Conservation (phyloP, 37 sponge, comb jelly and placozoan genomes). For the Spongilla lacustris region DNA sequence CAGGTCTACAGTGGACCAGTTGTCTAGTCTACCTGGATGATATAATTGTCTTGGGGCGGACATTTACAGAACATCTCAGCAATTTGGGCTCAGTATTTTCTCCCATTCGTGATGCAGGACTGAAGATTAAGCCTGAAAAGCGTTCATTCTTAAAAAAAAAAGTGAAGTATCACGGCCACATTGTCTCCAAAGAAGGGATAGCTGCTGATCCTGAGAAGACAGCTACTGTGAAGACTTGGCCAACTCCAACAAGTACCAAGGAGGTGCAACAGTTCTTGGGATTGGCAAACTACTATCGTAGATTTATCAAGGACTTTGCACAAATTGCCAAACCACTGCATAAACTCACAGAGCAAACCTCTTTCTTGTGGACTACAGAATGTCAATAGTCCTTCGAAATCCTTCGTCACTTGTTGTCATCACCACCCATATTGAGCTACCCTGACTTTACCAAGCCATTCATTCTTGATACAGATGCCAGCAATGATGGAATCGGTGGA, state of each 20-base stretch:
- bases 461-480: no score
- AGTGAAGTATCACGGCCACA: constrained; percentile 47
- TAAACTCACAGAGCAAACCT: no score
- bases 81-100: constrained; percentile 12
- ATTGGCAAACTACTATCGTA: no score
- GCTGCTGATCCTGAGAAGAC: constrained; percentile 47
- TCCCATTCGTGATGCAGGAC: not conserved
- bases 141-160: constrained; percentile 10
- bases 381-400: no score
- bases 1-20: not conserved
- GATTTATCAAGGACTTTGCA: no score
- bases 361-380: no score
- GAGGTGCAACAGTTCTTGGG: no score
- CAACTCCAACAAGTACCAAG: not conserved
- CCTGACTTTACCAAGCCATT: no score
- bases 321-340: no score
- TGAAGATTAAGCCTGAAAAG: constrained; percentile 27
- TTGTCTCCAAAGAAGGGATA: constrained; percentile 22
- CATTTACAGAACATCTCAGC: not conserved
- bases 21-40: constrained; percentile 47
- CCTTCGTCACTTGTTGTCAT: no score
- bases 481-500: no score
- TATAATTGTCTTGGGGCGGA: constrained; percentile 17
- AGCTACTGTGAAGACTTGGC: constrained; percentile 18
- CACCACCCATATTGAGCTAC: no score